These are phyloP conservation scores for Penaeus vannamei DNA, from an alignment of 1,140 invertebrate genomes.

Conservation along the genomic window DNA sequence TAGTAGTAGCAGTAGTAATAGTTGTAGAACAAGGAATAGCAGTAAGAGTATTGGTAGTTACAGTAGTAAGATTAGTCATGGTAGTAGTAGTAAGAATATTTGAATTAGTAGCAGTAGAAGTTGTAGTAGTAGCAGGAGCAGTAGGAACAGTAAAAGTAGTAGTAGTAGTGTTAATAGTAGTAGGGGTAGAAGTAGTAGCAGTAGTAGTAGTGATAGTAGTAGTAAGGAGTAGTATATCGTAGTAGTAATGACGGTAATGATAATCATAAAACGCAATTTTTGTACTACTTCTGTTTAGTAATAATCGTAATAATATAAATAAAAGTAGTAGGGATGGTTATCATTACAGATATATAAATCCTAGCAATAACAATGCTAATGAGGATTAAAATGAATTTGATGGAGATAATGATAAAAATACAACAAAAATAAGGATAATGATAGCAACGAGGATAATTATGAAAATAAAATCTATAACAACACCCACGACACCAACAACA, in stretches of 20 bases:
- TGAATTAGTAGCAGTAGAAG: conserved; percentile 11
- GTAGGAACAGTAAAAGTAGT: neutral
- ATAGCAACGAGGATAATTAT: neutral
- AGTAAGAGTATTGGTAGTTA: neutral
- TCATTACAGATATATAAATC: no score
- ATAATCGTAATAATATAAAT: no score
- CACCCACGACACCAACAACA: no score
- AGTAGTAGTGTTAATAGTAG: neutral
- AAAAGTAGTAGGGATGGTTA: no score
- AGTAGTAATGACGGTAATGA: no score
- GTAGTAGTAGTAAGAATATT: conserved; percentile 17
- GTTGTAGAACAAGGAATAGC: neutral
- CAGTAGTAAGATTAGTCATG: neutral
- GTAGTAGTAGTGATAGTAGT: neutral
- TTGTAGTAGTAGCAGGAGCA: neutral
- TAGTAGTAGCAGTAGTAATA: neutral
- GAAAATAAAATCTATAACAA: neutral
- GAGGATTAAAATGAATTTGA: neutral
- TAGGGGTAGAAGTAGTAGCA: neutral
- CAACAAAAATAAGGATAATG: neutral
- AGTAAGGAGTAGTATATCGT: conserved; percentile 3
- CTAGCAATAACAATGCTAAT: neutral
- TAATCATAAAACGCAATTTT: neutral
- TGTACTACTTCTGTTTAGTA: neutral
- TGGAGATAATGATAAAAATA: neutral